These are phyloP conservation scores for Danio aesculapii DNA, from an alignment of 2,797 vertebrate genomes.

Conservation along the genomic window DNA sequence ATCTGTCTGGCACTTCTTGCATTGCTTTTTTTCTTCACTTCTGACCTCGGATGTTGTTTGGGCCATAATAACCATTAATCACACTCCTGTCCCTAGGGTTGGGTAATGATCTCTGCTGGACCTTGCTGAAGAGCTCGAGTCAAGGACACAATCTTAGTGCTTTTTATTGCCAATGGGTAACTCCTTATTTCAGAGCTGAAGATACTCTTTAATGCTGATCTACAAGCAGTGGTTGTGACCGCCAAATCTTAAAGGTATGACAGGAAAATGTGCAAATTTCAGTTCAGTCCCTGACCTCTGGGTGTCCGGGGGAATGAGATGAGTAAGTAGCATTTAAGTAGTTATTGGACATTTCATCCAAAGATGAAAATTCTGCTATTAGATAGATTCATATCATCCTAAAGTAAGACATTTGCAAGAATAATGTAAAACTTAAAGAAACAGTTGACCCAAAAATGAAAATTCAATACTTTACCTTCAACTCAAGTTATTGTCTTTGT, in stretches of 20 bases:
- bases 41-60: slow-evolving; percentile 78
- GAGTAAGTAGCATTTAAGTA: background rate
- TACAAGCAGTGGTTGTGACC: background rate
- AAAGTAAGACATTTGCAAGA: too few species aligned
- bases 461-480: too few species aligned
- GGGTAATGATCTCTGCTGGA: slow-evolving; percentile 80
- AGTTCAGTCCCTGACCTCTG: background rate
- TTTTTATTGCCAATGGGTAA: slow-evolving; percentile 58
- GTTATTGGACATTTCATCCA: background rate
- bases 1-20: slow-evolving; percentile 70
- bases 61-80: slow-evolving; percentile 59
- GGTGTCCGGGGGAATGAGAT: background rate
- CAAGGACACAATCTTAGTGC: slow-evolving; percentile 79
- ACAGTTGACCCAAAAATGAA: too few species aligned
- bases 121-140: slow-evolving; percentile 76
- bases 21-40: slow-evolving; percentile 70
- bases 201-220: slow-evolving; percentile 30
- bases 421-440: too few species aligned
- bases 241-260: slow-evolving; percentile 9
- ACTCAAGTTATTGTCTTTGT: too few species aligned
- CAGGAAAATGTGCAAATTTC: background rate
- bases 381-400: too few species aligned
- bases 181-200: slow-evolving; percentile 27
- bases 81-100: slow-evolving; percentile 71
- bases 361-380: background rate